phyloP scores from a whole-genome alignment of 2,113 vertebrate species.

The Dascyllus trimaculatus region DNA sequence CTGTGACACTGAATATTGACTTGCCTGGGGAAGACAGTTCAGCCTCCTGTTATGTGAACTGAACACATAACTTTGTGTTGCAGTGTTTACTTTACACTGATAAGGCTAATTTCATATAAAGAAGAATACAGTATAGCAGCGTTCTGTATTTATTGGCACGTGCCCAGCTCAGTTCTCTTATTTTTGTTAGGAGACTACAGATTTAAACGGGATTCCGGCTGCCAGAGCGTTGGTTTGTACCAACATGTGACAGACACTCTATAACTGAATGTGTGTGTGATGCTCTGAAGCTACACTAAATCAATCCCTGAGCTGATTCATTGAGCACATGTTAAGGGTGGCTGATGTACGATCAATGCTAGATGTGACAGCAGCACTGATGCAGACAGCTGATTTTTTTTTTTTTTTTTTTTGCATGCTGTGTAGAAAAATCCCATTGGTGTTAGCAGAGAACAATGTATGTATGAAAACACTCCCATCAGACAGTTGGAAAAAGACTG shows the following conservation, averaged over 20 bases:
- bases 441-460: not conserved
- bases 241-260: slow-evolving; percentile 52
- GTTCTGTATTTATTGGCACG: not conserved
- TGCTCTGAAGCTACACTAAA: slow-evolving; percentile 59
- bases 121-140: too few species aligned
- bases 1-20: slow-evolving; percentile 36
- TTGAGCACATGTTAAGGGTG: slow-evolving; percentile 62
- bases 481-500: not conserved
- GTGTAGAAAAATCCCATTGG: not conserved
- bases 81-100: not conserved
- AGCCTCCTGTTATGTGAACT: not conserved
- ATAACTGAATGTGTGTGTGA: slow-evolving; percentile 53
- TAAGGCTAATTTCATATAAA: not conserved
- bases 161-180: not conserved
- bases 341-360: slow-evolving; percentile 65
- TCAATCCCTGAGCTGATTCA: slow-evolving; percentile 68
- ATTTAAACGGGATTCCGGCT: not conserved
- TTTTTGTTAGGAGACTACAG: not conserved
- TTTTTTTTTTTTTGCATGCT: slow-evolving; percentile 1
- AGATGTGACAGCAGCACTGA: slow-evolving; percentile 46
- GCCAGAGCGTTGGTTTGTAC: slow-evolving; percentile 8
- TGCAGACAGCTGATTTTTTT: slow-evolving; percentile 14
- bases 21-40: not conserved
- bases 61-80: not conserved
- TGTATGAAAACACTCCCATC: slow-evolving; percentile 10